A percentile compares a stretch with the other conserved stretches of the same genome.
Conservation (phyloP, 2,797 vertebrate species). For the Neosilurus mollespiculum region DNA sequence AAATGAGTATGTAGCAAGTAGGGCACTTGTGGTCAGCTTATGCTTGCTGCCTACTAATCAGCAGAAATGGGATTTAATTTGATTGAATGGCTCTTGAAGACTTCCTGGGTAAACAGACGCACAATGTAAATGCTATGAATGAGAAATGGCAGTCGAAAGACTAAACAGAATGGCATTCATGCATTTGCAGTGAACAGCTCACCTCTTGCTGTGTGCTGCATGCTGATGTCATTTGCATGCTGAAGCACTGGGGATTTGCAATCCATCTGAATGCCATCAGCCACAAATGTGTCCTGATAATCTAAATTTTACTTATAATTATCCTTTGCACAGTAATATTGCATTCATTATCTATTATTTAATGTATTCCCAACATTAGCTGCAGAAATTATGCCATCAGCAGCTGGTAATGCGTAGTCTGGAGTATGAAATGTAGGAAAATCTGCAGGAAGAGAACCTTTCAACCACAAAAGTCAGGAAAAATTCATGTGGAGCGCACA, state of each 20-base stretch:
- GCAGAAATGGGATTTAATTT: constrained; percentile 8
- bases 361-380: neutral
- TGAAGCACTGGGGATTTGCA: neutral
- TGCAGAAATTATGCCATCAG: neutral
- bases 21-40: neutral
- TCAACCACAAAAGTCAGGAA: neutral
- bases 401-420: neutral
- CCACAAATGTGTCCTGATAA: constrained; percentile 1
- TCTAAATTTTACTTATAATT: neutral
- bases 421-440: neutral
- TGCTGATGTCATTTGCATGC: constrained; percentile 18
- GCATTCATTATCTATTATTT: neutral
- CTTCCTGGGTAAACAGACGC: constrained; percentile 15
- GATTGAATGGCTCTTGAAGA: constrained; percentile 11
- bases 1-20: constrained; percentile 15
- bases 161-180: constrained; percentile 18
- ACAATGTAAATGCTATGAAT: constrained; percentile 9
- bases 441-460: neutral
- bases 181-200: neutral
- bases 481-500: neutral
- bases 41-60: constrained; percentile 5
- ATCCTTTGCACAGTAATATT: neutral
- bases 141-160: constrained; percentile 5
- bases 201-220: constrained; percentile 17
- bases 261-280: neutral